Conservation (phyloP, 1,140 invertebrate genomes). For the Hyles vespertilio region DNA sequence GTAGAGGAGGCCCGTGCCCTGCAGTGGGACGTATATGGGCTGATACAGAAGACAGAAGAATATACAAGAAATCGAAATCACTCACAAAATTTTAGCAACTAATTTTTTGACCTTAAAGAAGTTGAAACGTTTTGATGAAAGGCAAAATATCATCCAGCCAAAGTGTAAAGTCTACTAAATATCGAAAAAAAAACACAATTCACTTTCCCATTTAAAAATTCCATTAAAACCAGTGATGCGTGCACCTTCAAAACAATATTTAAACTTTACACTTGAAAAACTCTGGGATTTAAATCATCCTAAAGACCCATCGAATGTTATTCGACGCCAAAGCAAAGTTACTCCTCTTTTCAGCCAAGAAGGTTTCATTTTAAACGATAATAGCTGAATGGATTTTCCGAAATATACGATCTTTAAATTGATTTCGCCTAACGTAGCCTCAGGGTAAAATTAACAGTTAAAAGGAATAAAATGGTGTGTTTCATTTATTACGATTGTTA, state of each 20-base stretch:
- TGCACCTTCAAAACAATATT: constrained; percentile 5
- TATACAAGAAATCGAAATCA: too few species aligned
- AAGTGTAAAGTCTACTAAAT: too few species aligned
- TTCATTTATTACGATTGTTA: constrained; percentile 3
- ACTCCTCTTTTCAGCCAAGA: not conserved
- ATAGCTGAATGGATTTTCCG: not conserved
- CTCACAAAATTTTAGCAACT: too few species aligned
- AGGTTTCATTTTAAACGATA: not conserved
- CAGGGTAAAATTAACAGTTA: constrained; percentile 1
- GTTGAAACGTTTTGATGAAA: too few species aligned
- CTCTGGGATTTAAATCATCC: not conserved
- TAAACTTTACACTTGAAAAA: constrained; percentile 3
- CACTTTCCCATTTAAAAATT: constrained; percentile 1
- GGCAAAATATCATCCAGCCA: too few species aligned
- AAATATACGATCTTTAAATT: constrained; percentile 6
- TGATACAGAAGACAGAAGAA: too few species aligned
- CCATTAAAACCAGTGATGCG: not conserved
- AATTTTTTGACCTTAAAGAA: too few species aligned
- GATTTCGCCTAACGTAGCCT: constrained; percentile 1
- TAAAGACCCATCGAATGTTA: not conserved
- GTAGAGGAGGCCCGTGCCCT: too few species aligned
- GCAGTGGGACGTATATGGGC: too few species aligned
- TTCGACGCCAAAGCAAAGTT: not conserved
- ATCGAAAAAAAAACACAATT: too few species aligned
- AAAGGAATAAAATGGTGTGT: constrained; percentile 4